Evolutionary conservation across 2,113 vertebrate genomes (phyloP).

Genomic region (Orycteropus afer): DNA sequence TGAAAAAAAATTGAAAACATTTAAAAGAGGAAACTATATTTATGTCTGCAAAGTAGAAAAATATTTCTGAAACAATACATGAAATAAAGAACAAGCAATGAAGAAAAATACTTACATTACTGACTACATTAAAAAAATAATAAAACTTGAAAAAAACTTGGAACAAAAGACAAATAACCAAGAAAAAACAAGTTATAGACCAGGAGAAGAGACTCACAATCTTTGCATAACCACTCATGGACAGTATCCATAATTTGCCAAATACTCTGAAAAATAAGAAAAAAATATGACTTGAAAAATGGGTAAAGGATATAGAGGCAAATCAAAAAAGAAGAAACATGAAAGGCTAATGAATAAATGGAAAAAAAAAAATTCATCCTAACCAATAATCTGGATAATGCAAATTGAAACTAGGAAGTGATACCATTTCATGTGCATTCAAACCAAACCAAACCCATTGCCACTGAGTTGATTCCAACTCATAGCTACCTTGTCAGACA

Average conservation of each 20-base stretch:
- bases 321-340: constrained; percentile 29
- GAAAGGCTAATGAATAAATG: constrained; percentile 29
- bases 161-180: neutral
- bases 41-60: neutral
- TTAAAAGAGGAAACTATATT: neutral
- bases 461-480: too few relatives aligned
- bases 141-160: neutral
- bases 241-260: constrained; percentile 10
- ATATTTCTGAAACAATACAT: constrained; percentile 8
- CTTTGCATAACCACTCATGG: neutral
- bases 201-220: neutral
- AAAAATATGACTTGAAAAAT: neutral
- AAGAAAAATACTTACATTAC: neutral
- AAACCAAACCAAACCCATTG: too few relatives aligned
- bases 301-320: neutral
- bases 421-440: neutral
- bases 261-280: constrained; percentile 26
- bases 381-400: constrained; percentile 33
- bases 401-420: neutral
- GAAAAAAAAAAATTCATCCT: neutral
- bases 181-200: neutral
- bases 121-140: constrained; percentile 15
- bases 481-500: too few relatives aligned
- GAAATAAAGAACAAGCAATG: neutral
- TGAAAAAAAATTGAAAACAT: neutral